Conservation (phyloP, 2,888 invertebrate genomes). For the Cephonodes hylas region DNA sequence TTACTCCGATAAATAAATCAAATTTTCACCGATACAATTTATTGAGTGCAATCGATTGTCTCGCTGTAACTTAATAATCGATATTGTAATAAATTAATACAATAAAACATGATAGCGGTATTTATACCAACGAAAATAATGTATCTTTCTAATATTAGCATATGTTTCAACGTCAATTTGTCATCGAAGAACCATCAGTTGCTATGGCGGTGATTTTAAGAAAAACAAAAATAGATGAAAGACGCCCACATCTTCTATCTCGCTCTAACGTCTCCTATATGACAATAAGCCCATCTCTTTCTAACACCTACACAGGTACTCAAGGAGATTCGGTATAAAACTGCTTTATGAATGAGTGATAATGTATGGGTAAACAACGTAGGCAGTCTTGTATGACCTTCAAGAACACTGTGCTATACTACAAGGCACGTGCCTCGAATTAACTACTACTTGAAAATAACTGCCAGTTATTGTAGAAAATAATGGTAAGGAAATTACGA, state of each 20-base stretch:
- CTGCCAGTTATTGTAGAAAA: neutral
- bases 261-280: constrained; percentile 27
- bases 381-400: neutral
- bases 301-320: constrained; percentile 43
- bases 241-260: constrained; percentile 8
- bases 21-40: neutral
- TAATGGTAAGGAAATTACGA: neutral
- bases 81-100: neutral
- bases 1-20: neutral
- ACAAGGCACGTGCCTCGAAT: neutral
- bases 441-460: neutral
- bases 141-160: neutral
- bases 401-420: neutral
- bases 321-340: constrained; percentile 54
- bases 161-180: neutral
- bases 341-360: constrained; percentile 48
- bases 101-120: neutral
- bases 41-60: neutral
- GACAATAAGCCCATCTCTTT: constrained; percentile 27
- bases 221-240: neutral
- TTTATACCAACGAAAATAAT: neutral
- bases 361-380: constrained; percentile 18
- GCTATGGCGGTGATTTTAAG: neutral
- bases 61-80: neutral
- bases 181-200: neutral